phyloP scores from a whole-genome alignment of 2,113 vertebrate species.

The Anseranas semipalmata region DNA sequence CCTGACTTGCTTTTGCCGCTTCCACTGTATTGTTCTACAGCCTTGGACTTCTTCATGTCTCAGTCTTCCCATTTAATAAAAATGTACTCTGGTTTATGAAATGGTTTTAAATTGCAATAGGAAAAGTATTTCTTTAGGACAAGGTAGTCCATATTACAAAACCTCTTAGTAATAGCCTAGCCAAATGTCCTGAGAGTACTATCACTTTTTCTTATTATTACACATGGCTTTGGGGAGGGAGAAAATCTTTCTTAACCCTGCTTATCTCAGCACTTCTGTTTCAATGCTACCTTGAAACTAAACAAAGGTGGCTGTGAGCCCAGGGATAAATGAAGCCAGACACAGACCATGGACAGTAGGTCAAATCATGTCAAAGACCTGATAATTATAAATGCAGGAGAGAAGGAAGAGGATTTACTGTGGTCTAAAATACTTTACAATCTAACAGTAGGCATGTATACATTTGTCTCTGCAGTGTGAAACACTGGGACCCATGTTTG shows the following conservation, averaged over 20 bases:
- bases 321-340: neutral
- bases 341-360: neutral
- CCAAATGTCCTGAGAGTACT: neutral
- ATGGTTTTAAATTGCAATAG: neutral
- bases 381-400: neutral
- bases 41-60: neutral
- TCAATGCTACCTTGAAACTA: constrained; percentile 4
- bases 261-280: neutral
- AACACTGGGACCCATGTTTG: neutral
- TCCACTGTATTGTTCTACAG: neutral
- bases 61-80: neutral
- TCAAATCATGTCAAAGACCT: neutral
- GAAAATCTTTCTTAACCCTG: neutral
- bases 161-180: neutral
- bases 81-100: neutral
- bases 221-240: neutral
- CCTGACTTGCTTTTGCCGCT: neutral
- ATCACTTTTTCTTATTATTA: neutral
- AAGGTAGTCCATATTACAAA: neutral
- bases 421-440: neutral
- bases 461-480: neutral
- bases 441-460: neutral
- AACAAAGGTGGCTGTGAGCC: constrained; percentile 39
- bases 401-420: neutral
- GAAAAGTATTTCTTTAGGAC: neutral